Evolutionary conservation across 2,797 vertebrate species (phyloP).

Genomic region (Myoxocephalus aenaeus): DNA sequence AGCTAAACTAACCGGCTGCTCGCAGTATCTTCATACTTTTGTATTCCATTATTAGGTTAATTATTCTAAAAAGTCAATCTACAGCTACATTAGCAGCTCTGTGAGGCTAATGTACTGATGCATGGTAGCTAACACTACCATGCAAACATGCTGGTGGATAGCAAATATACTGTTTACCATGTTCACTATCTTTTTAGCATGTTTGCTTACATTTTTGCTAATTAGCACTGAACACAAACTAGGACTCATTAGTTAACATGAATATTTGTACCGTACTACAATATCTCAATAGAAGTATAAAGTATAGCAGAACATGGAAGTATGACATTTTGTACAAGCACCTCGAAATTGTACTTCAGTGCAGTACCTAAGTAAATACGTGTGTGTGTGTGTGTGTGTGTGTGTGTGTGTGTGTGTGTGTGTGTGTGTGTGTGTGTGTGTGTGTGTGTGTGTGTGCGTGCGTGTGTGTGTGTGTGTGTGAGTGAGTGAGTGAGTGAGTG

Average conservation of each 20-base stretch:
- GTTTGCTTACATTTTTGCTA: too few species aligned
- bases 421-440: conserved; percentile 22
- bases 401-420: conserved; percentile 11
- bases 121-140: neutral
- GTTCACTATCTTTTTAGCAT: too few species aligned
- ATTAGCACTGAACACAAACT: too few species aligned
- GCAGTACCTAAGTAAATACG: neutral
- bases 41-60: too few species aligned
- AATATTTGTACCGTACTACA: neutral
- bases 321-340: neutral
- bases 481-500: too few species aligned
- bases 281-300: neutral
- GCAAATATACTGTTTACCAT: neutral
- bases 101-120: neutral
- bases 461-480: conserved; percentile 23
- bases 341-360: neutral
- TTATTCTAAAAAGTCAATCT: too few species aligned
- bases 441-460: conserved; percentile 21
- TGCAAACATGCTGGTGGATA: neutral
- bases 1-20: too few species aligned
- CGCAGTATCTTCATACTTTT: too few species aligned
- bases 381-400: neutral
- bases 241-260: too few species aligned
- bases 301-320: neutral
- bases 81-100: too few species aligned